Percentiles rank a stretch among this genome's conserved stretches.
These are phyloP conservation scores for Capitella teleta DNA, from an alignment of 1,140 invertebrate genomes.

Conservation along the genomic window DNA sequence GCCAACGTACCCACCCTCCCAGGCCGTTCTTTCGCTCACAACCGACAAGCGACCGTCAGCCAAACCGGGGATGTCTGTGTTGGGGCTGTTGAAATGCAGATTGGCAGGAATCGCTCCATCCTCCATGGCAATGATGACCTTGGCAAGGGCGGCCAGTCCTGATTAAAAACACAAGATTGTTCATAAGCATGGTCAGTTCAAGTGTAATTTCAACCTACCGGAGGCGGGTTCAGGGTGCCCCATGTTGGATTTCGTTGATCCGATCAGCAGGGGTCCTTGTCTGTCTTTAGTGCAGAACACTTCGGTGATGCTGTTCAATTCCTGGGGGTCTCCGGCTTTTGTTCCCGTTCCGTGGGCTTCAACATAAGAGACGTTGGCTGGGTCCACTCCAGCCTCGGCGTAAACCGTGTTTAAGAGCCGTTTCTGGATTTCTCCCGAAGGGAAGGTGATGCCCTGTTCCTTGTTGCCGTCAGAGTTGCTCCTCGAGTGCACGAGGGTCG, in stretches of 20 bases:
- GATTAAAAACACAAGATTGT: neutral
- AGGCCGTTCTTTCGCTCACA: constrained; percentile 63
- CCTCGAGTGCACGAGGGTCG: constrained; percentile 70
- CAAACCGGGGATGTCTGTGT: constrained; percentile 77
- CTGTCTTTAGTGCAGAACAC: constrained; percentile 70
- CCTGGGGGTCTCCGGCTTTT: constrained; percentile 80
- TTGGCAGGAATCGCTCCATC: constrained; percentile 73
- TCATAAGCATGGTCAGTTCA: neutral
- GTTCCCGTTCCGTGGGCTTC: constrained; percentile 96
- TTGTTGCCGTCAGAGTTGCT: constrained; percentile 86
- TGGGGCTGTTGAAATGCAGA: constrained; percentile 76
- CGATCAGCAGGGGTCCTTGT: constrained; percentile 67
- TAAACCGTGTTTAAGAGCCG: constrained; percentile 76
- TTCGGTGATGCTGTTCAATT: constrained; percentile 83
- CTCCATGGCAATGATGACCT: constrained; percentile 83
- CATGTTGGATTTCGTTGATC: constrained; percentile 96
- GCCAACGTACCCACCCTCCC: constrained; percentile 73
- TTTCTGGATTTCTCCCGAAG: constrained; percentile 74
- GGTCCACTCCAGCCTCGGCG: constrained; percentile 65
- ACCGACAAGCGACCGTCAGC: constrained; percentile 75
- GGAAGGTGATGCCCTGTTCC: constrained; percentile 70
- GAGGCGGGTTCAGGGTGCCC: constrained; percentile 92
- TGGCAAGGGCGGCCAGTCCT: constrained; percentile 76
- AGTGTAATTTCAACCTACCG: constrained; percentile 46
- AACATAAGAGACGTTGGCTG: constrained; percentile 69